Conservation (phyloP, 1,140 invertebrate genomes). For the Archivesica marissinica region DNA sequence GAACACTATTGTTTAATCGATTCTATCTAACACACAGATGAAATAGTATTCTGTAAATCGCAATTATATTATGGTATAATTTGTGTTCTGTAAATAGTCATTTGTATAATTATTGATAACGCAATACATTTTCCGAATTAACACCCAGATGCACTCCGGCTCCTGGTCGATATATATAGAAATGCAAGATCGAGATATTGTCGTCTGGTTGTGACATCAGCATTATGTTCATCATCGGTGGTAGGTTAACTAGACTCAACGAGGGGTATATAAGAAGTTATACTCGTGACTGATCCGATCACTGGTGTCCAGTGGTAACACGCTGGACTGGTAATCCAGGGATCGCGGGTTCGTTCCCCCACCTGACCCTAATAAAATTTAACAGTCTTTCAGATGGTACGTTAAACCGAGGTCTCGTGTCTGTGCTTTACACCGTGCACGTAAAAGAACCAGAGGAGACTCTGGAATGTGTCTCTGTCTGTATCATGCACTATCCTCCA, state of each 20-base stretch:
- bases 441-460: too few species aligned
- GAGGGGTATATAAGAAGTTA: too few species aligned
- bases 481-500: too few species aligned
- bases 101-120: not conserved
- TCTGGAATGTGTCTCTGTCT: too few species aligned
- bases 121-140: slow-evolving; percentile 7
- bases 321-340: too few species aligned
- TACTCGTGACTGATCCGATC: too few species aligned
- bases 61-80: not conserved
- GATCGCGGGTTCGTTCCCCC: too few species aligned
- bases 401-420: too few species aligned
- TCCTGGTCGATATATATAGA: slow-evolving; percentile 2
- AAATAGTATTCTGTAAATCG: not conserved
- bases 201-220: slow-evolving; percentile 12
- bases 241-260: not conserved
- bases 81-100: not conserved
- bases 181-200: not conserved
- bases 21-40: not conserved
- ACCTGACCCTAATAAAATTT: too few species aligned
- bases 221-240: not conserved
- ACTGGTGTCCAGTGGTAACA: too few species aligned
- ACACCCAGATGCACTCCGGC: not conserved
- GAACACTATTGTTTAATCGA: not conserved
- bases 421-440: too few species aligned
- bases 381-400: too few species aligned